These are phyloP conservation scores for Drosophila planitibia DNA, from an alignment of 2,888 invertebrate genomes.

Conservation along the genomic window DNA sequence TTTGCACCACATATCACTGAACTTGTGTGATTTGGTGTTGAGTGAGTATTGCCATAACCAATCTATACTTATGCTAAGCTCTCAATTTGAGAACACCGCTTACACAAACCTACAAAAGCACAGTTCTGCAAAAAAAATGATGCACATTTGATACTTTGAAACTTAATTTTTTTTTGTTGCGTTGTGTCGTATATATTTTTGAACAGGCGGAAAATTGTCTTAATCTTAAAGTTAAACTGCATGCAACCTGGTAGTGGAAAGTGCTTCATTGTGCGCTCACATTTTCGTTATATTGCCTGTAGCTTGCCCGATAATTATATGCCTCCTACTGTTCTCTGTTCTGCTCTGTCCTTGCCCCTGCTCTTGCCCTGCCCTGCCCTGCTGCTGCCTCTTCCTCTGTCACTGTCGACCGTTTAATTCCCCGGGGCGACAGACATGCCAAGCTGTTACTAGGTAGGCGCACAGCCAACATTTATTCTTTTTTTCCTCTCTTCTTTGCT, in stretches of 20 bases:
- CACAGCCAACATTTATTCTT: slow-evolving; percentile 9
- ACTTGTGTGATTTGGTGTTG: background rate
- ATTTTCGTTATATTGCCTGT: slow-evolving; percentile 43
- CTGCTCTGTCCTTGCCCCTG: background rate
- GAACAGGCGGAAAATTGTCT: slow-evolving; percentile 9
- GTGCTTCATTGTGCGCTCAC: slow-evolving; percentile 32
- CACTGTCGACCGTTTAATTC: slow-evolving; percentile 50
- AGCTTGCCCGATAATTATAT: slow-evolving; percentile 48
- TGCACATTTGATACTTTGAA: background rate
- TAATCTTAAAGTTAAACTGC: slow-evolving; percentile 36
- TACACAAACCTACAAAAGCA: background rate
- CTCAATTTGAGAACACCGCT: background rate
- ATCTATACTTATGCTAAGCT: background rate
- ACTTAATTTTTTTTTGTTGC: background rate
- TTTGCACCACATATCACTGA: background rate
- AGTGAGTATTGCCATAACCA: background rate
- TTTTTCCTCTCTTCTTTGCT: slow-evolving; percentile 3
- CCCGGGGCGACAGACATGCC: slow-evolving; percentile 45
- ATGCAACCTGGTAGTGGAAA: slow-evolving; percentile 29
- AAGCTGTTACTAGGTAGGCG: slow-evolving; percentile 22
- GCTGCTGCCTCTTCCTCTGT: background rate
- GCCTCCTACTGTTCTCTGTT: background rate
- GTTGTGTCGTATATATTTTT: slow-evolving; percentile 4
- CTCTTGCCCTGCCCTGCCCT: background rate
- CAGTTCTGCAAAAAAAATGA: no score